Base-by-base conservation (phyloP, 2,888 invertebrate species). In the Machimus atricapillus region DNA sequence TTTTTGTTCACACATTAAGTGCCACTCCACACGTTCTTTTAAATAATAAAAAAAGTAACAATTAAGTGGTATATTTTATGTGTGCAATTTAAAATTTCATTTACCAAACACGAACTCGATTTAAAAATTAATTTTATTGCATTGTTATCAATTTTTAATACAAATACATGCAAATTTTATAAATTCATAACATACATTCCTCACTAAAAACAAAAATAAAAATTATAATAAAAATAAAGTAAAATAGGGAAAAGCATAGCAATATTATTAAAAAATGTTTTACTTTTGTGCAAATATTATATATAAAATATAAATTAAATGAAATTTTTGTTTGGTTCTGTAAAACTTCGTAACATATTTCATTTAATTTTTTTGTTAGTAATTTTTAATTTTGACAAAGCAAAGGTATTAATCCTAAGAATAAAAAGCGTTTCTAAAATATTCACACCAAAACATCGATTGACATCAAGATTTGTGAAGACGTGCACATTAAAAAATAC, bases 391-490 rank as follows among this genome's bases (percentile, higher is more conserved):
- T 14, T 46, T 46, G 14, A 27, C 27, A 66, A 46, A 79, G 79
- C 79, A 46, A 76, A 76, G 31, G 9, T 58, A 34, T 34, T 34
- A 34, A 87, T 66, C 27, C 27, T 40, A 87, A 74, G 87, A 73
- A 88, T 66, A 88, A 52, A 87, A 87, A 37, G 27, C 46, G 2
- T 40, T 66, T 78, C 58, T 86, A 87, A 85, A 87, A 86, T 87
- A 83, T 86, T 88, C 87, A 89, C 87, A 88, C 88, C 87, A 87
- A 88, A 89, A 89, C 88, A 89, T 88, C 88, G 88, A 89, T 89
- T 89, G 89, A 89, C 89, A 88, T 89, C 88, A 87, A 88, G 86
- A 89, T 87, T 86, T 88, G 85, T 87, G 86, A 85, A 79, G 78
- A 85, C 88, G 86, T 88, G 86, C 87, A 87, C 37, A 87, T 85